Conservation (phyloP, 2,113 vertebrate species). For the Oreochromis tanganicae region DNA sequence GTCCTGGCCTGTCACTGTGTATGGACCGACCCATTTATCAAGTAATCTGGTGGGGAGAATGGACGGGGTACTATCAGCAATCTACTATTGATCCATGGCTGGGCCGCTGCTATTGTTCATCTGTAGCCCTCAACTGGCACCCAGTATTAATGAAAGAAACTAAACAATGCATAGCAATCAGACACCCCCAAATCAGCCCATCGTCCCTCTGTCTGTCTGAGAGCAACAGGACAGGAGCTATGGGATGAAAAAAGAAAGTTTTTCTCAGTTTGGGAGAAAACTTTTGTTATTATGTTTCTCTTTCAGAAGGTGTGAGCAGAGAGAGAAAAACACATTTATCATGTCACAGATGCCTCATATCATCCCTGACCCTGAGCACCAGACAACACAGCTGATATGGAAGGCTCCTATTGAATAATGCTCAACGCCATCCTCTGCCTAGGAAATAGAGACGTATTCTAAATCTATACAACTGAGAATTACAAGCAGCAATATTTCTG, state of each 20-base stretch:
- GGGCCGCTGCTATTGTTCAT: constrained; percentile 93
- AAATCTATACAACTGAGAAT: constrained; percentile 15
- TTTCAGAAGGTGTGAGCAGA: constrained; percentile 56
- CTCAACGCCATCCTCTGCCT: constrained; percentile 39
- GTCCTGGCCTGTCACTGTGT: constrained; percentile 83
- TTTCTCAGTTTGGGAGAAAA: constrained; percentile 52
- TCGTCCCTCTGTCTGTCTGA: constrained; percentile 16
- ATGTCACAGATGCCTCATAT: constrained; percentile 61
- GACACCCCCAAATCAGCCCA: constrained; percentile 36
- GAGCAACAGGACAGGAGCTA: constrained; percentile 24
- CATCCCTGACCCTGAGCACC: constrained; percentile 61
- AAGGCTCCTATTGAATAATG: constrained; percentile 63
- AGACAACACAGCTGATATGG: constrained; percentile 49
- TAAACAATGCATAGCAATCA: constrained; percentile 94
- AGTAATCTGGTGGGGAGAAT: constrained; percentile 91
- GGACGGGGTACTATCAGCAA: constrained; percentile 98
- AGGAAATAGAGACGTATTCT: constrained; percentile 53
- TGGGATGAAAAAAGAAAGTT: constrained; percentile 14
- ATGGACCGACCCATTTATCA: constrained; percentile 95
- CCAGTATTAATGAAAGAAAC: constrained; percentile 96
- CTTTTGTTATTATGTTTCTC: constrained; percentile 69
- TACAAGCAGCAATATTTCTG: background rate
- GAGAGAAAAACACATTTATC: constrained; percentile 69
- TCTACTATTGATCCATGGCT: constrained; percentile 93
- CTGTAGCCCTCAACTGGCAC: constrained; percentile 85